phyloP scores from a whole-genome alignment of 2,797 vertebrate species.

The Psittacula derbiana region DNA sequence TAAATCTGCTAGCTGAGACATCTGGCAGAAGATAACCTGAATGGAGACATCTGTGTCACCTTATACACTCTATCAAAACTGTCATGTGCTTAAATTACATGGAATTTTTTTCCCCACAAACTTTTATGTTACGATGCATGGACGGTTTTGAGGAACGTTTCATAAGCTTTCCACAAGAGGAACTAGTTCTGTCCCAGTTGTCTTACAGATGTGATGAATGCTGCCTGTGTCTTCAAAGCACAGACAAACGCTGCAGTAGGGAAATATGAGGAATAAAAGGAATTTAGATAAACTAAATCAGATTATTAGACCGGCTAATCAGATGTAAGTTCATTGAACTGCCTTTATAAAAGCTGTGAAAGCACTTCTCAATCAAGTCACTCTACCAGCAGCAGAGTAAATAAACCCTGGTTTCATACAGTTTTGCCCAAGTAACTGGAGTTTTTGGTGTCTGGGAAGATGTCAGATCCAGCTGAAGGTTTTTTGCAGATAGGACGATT shows the following conservation, averaged over 20 bases:
- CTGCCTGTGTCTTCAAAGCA: not conserved
- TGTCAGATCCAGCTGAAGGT: not conserved
- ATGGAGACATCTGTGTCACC: not conserved
- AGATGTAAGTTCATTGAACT: not conserved
- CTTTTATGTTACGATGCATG: not conserved
- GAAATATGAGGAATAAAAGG: not conserved
- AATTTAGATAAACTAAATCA: not conserved
- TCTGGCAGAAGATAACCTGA: not conserved
- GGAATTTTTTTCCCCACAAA: not conserved
- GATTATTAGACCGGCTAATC: not conserved
- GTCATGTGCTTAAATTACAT: not conserved
- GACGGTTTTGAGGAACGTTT: not conserved
- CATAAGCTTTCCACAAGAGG: not conserved
- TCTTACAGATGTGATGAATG: not conserved
- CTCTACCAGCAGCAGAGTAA: not conserved
- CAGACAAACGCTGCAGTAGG: not conserved
- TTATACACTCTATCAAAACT: not conserved
- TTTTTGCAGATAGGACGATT: not conserved
- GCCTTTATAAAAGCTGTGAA: not conserved
- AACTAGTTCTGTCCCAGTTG: not conserved
- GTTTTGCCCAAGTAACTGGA: not conserved
- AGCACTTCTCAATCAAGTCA: not conserved
- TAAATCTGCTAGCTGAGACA: not conserved
- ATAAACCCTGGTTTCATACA: not conserved
- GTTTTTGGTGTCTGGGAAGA: not conserved